Base-by-base conservation (phyloP, 2,797 vertebrate genomes). In the Anabas testudineus region DNA sequence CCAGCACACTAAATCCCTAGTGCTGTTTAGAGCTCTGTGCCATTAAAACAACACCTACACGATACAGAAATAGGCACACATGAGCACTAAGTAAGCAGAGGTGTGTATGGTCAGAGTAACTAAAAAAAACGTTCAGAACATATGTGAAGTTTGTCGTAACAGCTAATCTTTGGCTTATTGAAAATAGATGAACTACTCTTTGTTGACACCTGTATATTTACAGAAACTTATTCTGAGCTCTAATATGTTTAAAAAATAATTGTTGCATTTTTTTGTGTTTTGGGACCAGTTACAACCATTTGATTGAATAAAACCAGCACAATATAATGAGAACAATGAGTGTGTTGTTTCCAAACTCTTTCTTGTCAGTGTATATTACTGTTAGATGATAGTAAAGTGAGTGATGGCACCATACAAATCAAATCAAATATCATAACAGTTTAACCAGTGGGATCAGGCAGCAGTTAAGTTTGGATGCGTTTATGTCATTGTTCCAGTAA, bases 41-140 rank as follows among this genome's bases (percentile, higher is more conserved):
- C 81, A 87, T 83, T 84, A 89, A 83, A 90, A 67, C 71, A 76
- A 86, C 85, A 78, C 82, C 86, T 80, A 84, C 74, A 74, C 57
- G 45, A 65, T 47, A 47, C 77, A 80, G 62, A 82, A 83, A 85
- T 67, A 82, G 66, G 34, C 58, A 49, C n/a, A 48, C 18, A 71
- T 24, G 52, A 69, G 72, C 49, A 49, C 43, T 51, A 54, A 59
- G 48, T 67, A 48, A 67, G 28, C 56, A 63, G 39, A 58, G 69
- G 39, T 62, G 42, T 49, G 19, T 30, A 15, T 64, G 21, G 51
- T 34, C 32, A 48, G 32, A 54, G 42, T n/a, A 39, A 30, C 7
- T 7, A 45, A 36, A 41, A 5, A 41, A 41, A 4, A 16, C 64
- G 14, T 39, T 55, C 21, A 60, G 6, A 53, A 66, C 26, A 56